A percentile compares a stretch with the other conserved stretches of the same genome.
These are phyloP conservation scores for Frankliniella fusca DNA, from an alignment of 2,888 invertebrate species.

Conservation along the genomic window DNA sequence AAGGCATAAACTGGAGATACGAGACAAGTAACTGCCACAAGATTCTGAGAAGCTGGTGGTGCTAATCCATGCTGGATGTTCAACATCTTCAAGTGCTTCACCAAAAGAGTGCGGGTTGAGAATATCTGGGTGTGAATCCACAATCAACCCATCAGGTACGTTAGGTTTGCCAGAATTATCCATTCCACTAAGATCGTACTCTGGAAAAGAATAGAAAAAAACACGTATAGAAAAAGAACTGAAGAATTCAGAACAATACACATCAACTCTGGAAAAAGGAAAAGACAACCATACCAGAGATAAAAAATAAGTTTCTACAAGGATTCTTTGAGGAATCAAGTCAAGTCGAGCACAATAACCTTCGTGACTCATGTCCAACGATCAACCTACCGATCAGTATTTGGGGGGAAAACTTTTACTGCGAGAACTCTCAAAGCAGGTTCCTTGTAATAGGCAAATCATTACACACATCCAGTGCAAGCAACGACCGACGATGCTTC, in stretches of 20 bases:
- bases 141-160: background rate
- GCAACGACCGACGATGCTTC: no score
- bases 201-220: no score
- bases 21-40: background rate
- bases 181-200: background rate
- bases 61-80: conserved; percentile 1
- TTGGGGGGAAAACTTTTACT: no score
- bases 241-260: no score
- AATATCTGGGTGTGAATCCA: background rate
- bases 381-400: no score
- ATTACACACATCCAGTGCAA: no score
- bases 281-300: background rate
- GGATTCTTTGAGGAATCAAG: background rate
- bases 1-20: background rate
- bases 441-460: no score
- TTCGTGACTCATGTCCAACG: background rate
- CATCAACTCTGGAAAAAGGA: background rate
- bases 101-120: background rate
- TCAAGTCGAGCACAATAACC: background rate
- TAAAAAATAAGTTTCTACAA: background rate
- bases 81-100: background rate
- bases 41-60: conserved; percentile 3
- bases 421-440: no score
- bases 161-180: background rate
- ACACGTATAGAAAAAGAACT: background rate